These are phyloP conservation scores for Dicyrtomina minuta DNA, from an alignment of 2,888 invertebrate species.

Conservation along the genomic window DNA sequence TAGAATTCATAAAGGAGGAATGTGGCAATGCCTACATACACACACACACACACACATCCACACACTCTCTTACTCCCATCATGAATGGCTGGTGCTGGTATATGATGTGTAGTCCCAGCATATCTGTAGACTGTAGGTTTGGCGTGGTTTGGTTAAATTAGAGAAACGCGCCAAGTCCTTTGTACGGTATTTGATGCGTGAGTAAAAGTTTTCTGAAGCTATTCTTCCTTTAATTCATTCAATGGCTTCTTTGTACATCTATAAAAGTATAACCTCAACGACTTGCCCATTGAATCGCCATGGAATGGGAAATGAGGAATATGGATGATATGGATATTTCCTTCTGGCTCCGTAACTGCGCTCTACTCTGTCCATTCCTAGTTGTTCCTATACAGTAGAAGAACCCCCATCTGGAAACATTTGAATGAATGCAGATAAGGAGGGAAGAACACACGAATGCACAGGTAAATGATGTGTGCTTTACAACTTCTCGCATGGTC, in stretches of 20 bases:
- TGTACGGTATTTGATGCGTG: conserved; percentile 5
- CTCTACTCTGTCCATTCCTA: too few species aligned
- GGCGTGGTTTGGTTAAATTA: conserved; percentile 11
- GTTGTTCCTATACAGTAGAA: too few species aligned
- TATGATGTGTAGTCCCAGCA: neutral
- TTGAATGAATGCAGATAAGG: too few species aligned
- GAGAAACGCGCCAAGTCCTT: conserved; percentile 10
- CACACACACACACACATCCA: neutral
- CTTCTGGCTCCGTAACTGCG: too few species aligned
- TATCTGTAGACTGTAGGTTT: neutral
- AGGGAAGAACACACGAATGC: too few species aligned
- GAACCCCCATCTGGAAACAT: too few species aligned
- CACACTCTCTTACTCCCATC: neutral
- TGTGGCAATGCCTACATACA: neutral
- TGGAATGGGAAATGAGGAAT: too few species aligned
- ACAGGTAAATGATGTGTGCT: too few species aligned
- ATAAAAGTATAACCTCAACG: too few species aligned
- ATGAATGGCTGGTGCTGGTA: neutral
- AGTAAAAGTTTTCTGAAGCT: conserved; percentile 8
- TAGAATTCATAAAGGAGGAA: neutral
- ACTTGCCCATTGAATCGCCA: too few species aligned
- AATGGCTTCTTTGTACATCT: neutral
- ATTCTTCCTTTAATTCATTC: conserved; percentile 1
- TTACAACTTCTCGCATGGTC: too few species aligned
- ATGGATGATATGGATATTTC: too few species aligned